A percentile compares a stretch with the other conserved stretches of the same genome.
These are phyloP conservation scores for Parasteatoda tepidariorum DNA, from an alignment of 1,140 invertebrate genomes.

Conservation along the genomic window DNA sequence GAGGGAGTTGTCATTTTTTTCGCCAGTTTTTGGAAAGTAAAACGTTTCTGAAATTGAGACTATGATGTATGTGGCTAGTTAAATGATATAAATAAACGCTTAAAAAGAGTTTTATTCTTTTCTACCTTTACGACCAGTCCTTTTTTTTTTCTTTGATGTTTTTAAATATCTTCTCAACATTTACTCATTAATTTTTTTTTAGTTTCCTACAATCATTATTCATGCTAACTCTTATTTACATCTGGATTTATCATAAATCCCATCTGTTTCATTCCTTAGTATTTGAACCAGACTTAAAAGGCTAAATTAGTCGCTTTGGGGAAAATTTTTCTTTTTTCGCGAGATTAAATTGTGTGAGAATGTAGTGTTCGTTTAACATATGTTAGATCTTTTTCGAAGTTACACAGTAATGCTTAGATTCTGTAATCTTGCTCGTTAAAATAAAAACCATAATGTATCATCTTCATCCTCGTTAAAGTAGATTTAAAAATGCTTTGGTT, in stretches of 20 bases:
- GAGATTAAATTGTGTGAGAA: too few species aligned
- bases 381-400: too few species aligned
- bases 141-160: not conserved
- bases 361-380: too few species aligned
- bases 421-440: too few species aligned
- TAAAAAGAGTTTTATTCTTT: not conserved
- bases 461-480: too few species aligned
- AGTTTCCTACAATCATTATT: not conserved
- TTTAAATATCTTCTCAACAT: not conserved
- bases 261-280: not conserved
- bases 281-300: too few species aligned
- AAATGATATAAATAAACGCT: not conserved
- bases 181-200: not conserved
- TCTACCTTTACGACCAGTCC: not conserved
- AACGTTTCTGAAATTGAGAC: not conserved
- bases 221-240: not conserved
- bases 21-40: not conserved
- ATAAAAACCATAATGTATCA: too few species aligned
- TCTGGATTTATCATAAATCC: not conserved
- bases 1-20: too few species aligned
- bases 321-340: too few species aligned
- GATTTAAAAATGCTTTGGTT: too few species aligned
- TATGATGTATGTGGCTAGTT: not conserved
- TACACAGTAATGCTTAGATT: too few species aligned
- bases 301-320: too few species aligned